Base-by-base conservation (phyloP, 2,113 vertebrate species). In the Ochotona curzoniae region DNA sequence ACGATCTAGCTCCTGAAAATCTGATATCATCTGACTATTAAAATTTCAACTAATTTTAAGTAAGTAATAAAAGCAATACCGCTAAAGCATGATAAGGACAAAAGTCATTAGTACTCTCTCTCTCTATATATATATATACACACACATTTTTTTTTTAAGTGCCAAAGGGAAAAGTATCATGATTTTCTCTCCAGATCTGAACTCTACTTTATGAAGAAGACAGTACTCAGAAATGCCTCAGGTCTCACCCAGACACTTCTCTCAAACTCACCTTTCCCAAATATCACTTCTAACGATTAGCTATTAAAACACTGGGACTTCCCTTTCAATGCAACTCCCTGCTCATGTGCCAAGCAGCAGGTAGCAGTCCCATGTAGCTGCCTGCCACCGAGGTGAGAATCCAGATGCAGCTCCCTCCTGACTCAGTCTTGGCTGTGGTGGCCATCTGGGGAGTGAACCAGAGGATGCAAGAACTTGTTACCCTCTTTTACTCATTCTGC, bases 241-340 rank as follows among this genome's bases (percentile, higher is more conserved):
- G 32, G n/a, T 32, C 17, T 70, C 21, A 91, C 9, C 13, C 2
- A 71, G 88, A 83, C 79, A 51, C 28, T 73, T 93, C 21, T 61
- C 78, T 54, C 69, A 90, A 87, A 90, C 26, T 35, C 21, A 32
- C 23, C 44, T 51, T 57, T 69, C 64, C 60, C 91, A 79, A 79
- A 60, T 93, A 74, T 54, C 57, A 57, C 75, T 60, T 66, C 63
- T 71, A 81, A 76, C 82, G 20, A 78, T 47, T 15, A 92, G 82
- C 61, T 51, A 89, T 70, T 49, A 83, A 87, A 28, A 57, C 18
- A 57, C 13, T 57, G 54, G 54, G 15, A 18, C 17, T 57, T 18
- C 1, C 4, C 18, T 57, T 57, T 18, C 54, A 57, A 57, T 20
- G 14, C 54, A 57, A 13, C 14, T 57, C 54, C 54, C 54, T 57